These are phyloP conservation scores for Lysandra bellargus DNA, from an alignment of 2,888 invertebrate species.

Conservation along the genomic window DNA sequence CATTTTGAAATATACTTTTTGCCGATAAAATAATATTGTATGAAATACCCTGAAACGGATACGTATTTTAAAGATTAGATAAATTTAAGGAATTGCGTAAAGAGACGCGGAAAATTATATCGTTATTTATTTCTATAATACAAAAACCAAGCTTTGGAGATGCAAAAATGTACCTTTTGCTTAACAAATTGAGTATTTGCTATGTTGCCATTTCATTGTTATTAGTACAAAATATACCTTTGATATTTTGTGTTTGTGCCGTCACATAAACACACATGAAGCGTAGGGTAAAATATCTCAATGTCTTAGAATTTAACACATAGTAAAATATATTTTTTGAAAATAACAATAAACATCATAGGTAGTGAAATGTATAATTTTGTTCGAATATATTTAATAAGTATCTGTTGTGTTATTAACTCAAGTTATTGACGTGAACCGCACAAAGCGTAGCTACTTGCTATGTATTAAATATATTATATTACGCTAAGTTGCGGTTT, in stretches of 20 bases:
- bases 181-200: conserved; percentile 13
- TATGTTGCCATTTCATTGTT: conserved; percentile 20
- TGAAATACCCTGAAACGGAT: neutral
- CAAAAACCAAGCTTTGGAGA: neutral
- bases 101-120: neutral
- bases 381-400: neutral
- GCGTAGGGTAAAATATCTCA: conserved; percentile 5
- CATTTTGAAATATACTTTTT: neutral
- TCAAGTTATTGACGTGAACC: neutral
- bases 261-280: neutral
- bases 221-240: conserved; percentile 28
- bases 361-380: conserved; percentile 22
- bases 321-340: conserved; percentile 30
- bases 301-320: conserved; percentile 9
- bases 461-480: neutral
- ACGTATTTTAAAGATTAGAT: neutral
- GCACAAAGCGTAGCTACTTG: neutral
- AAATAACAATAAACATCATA: conserved; percentile 8
- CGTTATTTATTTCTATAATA: conserved; percentile 23
- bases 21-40: neutral
- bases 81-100: neutral
- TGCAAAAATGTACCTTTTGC: conserved; percentile 20
- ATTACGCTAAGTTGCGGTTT: neutral
- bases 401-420: neutral
- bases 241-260: neutral